Percentiles rank a stretch among this genome's conserved stretches.
Conservation (phyloP, 2,113 vertebrate species). For the Upupa epops region DNA sequence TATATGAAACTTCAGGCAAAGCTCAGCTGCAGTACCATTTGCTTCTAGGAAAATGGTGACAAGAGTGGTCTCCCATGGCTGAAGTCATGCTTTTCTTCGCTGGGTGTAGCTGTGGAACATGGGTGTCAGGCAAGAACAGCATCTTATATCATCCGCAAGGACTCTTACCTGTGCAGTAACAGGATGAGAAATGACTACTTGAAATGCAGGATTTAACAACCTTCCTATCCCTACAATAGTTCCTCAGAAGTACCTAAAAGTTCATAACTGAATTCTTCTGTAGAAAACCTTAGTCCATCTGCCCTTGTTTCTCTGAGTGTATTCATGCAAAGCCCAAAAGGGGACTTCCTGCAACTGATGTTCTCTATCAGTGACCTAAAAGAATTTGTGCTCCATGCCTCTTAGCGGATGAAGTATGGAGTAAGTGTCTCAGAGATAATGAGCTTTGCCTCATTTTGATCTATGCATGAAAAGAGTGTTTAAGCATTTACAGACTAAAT, state of each 20-base stretch:
- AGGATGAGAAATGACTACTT: background rate
- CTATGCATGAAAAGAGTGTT: background rate
- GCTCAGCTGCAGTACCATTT: background rate
- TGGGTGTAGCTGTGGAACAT: background rate
- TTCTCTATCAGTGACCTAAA: background rate
- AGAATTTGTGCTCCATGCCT: background rate
- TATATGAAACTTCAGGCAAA: background rate
- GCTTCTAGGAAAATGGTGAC: background rate
- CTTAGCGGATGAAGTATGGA: background rate
- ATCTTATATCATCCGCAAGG: fast-evolving
- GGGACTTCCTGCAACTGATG: background rate
- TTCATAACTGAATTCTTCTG: background rate
- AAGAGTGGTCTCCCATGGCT: background rate
- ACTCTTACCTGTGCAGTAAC: background rate
- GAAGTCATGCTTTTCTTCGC: background rate
- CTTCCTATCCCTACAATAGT: background rate
- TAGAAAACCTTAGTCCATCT: background rate
- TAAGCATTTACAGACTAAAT: background rate
- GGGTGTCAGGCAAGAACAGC: background rate
- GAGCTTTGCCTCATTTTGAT: background rate
- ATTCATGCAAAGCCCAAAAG: background rate
- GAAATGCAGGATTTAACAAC: background rate
- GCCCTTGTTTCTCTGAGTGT: background rate
- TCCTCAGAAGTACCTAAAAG: background rate
- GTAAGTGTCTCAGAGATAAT: background rate